Evolutionary conservation across 2,113 vertebrate species (phyloP).

Genomic region (Gasterosteus nipponicus): DNA sequence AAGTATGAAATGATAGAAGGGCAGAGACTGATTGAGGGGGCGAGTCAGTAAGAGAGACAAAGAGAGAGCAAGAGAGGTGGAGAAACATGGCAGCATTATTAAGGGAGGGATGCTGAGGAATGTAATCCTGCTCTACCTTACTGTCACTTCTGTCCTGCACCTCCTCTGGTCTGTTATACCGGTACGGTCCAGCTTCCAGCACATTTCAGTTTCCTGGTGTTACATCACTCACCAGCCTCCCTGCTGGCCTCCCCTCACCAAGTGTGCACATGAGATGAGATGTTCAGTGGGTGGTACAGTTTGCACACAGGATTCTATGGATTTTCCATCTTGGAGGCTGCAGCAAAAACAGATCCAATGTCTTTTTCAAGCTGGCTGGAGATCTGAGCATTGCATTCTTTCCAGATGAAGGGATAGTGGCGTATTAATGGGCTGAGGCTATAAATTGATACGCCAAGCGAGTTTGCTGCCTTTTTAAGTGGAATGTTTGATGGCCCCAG

Average conservation of each 20-base stretch:
- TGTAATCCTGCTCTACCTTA: constrained; percentile 62
- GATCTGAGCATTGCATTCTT: constrained; percentile 64
- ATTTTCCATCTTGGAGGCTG: constrained; percentile 69
- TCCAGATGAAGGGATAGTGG: constrained; percentile 62
- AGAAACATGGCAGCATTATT: constrained; percentile 70
- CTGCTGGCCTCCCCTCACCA: constrained; percentile 20
- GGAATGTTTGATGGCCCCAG: constrained; percentile 30
- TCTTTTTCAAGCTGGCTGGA: constrained; percentile 68
- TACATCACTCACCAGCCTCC: constrained; percentile 48
- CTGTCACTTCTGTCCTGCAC: constrained; percentile 56
- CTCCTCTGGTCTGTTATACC: constrained; percentile 39
- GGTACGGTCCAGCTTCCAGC: constrained; percentile 30
- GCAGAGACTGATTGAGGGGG: constrained; percentile 26
- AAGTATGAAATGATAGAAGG: constrained; percentile 28
- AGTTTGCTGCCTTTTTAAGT: constrained; percentile 26
- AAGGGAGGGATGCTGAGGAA: constrained; percentile 59
- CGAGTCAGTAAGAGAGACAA: constrained; percentile 48
- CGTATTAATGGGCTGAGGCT: constrained; percentile 25
- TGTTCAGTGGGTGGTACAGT: constrained; percentile 57
- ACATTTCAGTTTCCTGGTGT: constrained; percentile 32
- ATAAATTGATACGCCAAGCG: constrained; percentile 8
- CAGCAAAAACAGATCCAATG: constrained; percentile 65
- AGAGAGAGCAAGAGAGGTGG: constrained; percentile 43
- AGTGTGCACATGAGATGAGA: constrained; percentile 21
- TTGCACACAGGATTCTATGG: constrained; percentile 50